Percentiles rank a stretch among this genome's conserved stretches.
phyloP scores from a whole-genome alignment of 2,113 vertebrate species.

The Clinocottus analis region DNA sequence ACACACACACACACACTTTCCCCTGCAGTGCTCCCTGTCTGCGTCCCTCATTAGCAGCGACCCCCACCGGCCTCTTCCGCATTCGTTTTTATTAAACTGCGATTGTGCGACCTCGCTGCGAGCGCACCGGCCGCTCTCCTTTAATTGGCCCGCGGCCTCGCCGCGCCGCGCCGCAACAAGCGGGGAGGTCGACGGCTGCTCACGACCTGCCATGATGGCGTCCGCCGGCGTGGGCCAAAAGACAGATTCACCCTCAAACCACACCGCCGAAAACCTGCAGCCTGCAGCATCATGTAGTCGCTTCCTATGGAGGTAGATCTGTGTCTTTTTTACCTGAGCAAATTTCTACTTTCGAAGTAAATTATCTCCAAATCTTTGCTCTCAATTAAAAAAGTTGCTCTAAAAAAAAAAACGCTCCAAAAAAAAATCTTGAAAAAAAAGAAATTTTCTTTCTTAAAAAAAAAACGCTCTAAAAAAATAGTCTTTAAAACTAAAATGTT shows the following conservation, averaged over 20 bases:
- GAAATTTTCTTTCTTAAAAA: too few relatives aligned
- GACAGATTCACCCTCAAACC: constrained; percentile 23
- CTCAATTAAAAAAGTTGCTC: too few relatives aligned
- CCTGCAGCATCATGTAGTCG: background rate
- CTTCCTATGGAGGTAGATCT: too few relatives aligned
- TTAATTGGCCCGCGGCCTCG: constrained; percentile 68
- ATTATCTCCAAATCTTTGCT: too few relatives aligned
- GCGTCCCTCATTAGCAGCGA: constrained; percentile 70
- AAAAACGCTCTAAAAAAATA: too few relatives aligned
- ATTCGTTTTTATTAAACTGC: constrained; percentile 73
- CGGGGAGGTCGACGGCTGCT: constrained; percentile 77
- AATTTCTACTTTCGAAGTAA: too few relatives aligned
- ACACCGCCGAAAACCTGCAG: background rate
- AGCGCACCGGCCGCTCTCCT: constrained; percentile 63
- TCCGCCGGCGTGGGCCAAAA: constrained; percentile 55
- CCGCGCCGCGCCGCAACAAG: constrained; percentile 61
- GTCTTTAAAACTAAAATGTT: too few relatives aligned
- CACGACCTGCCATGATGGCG: constrained; percentile 66
- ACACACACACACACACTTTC: too few relatives aligned
- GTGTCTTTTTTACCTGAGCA: too few relatives aligned
- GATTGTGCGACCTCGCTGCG: constrained; percentile 61
- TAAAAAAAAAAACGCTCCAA: too few relatives aligned
- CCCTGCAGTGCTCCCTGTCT: constrained; percentile 57
- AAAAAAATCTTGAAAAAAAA: too few relatives aligned
- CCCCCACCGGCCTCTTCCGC: constrained; percentile 69